These are phyloP conservation scores for Ondatra zibethicus DNA, from an alignment of 2,113 vertebrate species.

Conservation along the genomic window DNA sequence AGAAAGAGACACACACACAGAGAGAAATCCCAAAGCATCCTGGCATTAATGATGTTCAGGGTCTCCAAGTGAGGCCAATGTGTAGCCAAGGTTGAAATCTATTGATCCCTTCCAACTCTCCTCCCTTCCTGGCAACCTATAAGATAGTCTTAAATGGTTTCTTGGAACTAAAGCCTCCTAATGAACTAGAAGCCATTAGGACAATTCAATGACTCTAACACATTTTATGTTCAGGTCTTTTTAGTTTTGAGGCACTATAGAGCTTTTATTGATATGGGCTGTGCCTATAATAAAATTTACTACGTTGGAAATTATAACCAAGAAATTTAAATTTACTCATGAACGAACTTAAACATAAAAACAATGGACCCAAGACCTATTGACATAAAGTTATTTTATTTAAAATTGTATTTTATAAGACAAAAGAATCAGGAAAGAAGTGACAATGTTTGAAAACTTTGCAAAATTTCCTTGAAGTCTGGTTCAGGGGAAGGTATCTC, in stretches of 20 bases:
- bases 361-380: neutral
- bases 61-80: neutral
- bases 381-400: slow-evolving; percentile 1
- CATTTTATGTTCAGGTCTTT: neutral
- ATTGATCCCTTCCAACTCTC: neutral
- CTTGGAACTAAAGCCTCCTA: neutral
- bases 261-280: neutral
- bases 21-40: neutral
- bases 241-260: neutral
- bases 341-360: slow-evolving; percentile 38
- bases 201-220: neutral
- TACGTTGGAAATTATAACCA: neutral
- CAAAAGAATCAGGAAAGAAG: neutral
- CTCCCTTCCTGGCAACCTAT: neutral
- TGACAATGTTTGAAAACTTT: slow-evolving; percentile 14
- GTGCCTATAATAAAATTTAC: neutral
- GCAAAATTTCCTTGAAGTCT: neutral
- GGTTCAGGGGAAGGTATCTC: neutral
- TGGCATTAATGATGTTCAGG: neutral
- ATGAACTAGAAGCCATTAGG: neutral
- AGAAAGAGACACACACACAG: neutral
- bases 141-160: neutral
- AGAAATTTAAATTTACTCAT: neutral
- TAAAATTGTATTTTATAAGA: slow-evolving; percentile 29
- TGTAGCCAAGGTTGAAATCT: neutral